Evolutionary conservation across 1,140 invertebrate species (phyloP).

Genomic region (Panagrolaimus sp.): DNA sequence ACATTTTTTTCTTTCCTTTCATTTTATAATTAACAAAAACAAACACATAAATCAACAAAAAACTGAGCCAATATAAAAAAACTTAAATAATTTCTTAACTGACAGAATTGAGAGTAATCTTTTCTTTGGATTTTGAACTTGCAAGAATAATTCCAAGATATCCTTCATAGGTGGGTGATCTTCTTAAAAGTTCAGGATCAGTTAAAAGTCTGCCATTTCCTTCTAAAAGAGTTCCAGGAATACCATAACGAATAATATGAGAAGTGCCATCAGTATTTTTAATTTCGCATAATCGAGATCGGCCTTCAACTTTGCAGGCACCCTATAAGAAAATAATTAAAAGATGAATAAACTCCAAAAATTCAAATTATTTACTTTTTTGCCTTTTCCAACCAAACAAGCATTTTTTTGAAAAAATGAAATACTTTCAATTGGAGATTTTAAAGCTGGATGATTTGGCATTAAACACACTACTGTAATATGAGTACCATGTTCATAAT

Average conservation of each 20-base stretch:
- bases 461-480: conserved; percentile 33
- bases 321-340: conserved; percentile 10
- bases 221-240: conserved; percentile 34
- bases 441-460: conserved; percentile 25
- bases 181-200: conserved; percentile 22
- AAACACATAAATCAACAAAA: not conserved
- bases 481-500: conserved; percentile 39
- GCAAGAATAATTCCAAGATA: conserved; percentile 25
- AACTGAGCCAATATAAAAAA: not conserved
- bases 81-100: not conserved
- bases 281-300: conserved; percentile 27
- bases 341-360: not conserved
- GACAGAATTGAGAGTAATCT: not conserved
- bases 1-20: not conserved
- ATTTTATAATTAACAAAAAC: conserved; percentile 9
- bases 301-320: conserved; percentile 28
- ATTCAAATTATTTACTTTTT: conserved; percentile 26
- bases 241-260: conserved; percentile 35
- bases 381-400: conserved; percentile 26
- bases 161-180: conserved; percentile 18
- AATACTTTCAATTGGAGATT: not conserved
- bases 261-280: conserved; percentile 30
- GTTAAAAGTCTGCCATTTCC: conserved; percentile 24
- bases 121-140: conserved; percentile 18
- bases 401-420: conserved; percentile 25